Evolutionary conservation across 2,113 vertebrate genomes (phyloP).

Genomic region (Scytalopus superciliaris): DNA sequence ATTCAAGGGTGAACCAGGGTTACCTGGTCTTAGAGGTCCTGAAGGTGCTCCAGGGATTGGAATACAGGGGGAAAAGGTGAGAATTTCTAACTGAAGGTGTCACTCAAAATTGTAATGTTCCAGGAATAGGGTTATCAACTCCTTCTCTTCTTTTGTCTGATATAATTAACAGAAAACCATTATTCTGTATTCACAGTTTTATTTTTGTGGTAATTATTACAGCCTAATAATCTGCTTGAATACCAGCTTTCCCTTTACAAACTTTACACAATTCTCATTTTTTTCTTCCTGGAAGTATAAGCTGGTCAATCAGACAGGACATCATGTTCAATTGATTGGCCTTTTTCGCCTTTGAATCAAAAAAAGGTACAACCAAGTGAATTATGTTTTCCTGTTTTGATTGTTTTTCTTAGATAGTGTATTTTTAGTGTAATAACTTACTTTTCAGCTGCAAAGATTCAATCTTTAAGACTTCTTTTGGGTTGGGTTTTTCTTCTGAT

Average conservation of each 20-base stretch:
- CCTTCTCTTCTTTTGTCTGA: background rate
- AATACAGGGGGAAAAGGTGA: slow-evolving; percentile 87
- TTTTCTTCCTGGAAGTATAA: background rate
- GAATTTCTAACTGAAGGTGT: background rate
- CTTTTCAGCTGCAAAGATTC: background rate
- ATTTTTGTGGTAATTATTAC: background rate
- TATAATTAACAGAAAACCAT: background rate
- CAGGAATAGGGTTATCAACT: background rate
- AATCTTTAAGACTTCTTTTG: background rate
- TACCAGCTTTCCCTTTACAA: background rate
- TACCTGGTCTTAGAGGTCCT: slow-evolving; percentile 80
- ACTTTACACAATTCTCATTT: background rate
- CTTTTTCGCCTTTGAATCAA: background rate
- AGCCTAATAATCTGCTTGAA: background rate
- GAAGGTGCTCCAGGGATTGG: slow-evolving; percentile 84
- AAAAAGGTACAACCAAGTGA: background rate
- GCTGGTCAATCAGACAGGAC: background rate
- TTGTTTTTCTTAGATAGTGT: background rate
- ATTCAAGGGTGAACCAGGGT: slow-evolving; percentile 83
- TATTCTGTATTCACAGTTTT: background rate
- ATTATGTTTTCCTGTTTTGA: background rate
- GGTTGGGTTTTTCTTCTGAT: background rate
- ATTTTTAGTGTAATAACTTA: background rate
- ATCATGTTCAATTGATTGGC: background rate
- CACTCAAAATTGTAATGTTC: background rate